phyloP scores from a whole-genome alignment of 2,113 vertebrate species.

The Cranoglanis bouderius region DNA sequence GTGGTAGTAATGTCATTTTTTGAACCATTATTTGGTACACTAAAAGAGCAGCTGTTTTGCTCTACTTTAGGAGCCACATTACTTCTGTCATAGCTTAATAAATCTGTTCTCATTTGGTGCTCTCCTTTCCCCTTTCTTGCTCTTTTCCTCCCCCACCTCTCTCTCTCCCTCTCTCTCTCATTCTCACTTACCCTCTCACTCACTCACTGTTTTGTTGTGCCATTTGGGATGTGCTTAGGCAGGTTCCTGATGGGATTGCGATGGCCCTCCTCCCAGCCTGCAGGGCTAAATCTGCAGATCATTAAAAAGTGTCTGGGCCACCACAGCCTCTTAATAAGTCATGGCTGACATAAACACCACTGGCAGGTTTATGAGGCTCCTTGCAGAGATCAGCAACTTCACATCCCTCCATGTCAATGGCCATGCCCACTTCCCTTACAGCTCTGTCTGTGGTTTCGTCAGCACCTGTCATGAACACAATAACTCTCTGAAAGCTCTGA shows the following conservation, averaged over 20 bases:
- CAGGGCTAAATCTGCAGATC: slow-evolving; percentile 44
- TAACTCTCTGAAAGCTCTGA: slow-evolving; percentile 27
- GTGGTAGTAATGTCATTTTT: not conserved
- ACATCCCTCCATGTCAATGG: slow-evolving; percentile 38
- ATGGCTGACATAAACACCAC: slow-evolving; percentile 59
- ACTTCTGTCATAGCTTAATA: slow-evolving; percentile 7
- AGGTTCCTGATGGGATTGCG: slow-evolving; percentile 25
- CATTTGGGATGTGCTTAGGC: slow-evolving; percentile 28
- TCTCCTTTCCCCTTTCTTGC: slow-evolving; percentile 21
- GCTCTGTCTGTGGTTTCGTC: slow-evolving; percentile 39
- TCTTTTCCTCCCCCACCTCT: slow-evolving; percentile 18
- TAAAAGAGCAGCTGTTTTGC: not conserved
- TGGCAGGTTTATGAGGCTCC: slow-evolving; percentile 60
- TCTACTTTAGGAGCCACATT: not conserved
- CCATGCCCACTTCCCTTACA: slow-evolving; percentile 14
- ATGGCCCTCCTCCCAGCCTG: slow-evolving; percentile 37
- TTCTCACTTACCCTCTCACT: not conserved
- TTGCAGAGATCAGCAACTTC: slow-evolving; percentile 55
- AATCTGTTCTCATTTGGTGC: slow-evolving; percentile 3
- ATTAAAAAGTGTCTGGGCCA: slow-evolving; percentile 43
- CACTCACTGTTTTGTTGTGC: slow-evolving; percentile 31
- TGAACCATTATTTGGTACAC: not conserved
- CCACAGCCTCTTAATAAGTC: slow-evolving; percentile 52
- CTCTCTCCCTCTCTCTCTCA: not conserved
- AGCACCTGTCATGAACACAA: slow-evolving; percentile 27